Evolutionary conservation across 1,140 invertebrate species (phyloP).

Genomic region (Drosophila navojoa): DNA sequence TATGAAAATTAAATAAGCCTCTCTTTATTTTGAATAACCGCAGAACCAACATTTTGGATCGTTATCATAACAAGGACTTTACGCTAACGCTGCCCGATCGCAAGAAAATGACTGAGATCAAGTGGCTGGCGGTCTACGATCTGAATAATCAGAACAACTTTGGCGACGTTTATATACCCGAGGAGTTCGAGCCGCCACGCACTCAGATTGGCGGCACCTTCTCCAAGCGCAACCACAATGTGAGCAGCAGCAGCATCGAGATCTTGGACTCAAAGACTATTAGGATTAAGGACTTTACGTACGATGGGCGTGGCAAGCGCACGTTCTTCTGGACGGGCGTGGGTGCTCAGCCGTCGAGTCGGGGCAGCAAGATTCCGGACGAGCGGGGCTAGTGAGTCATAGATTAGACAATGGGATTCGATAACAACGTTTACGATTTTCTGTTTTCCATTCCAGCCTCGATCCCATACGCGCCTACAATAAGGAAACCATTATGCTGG

Average conservation of each 20-base stretch:
- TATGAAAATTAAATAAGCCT: no score
- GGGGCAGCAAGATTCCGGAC: conserved; percentile 93
- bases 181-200: conserved; percentile 94
- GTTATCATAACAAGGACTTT: conserved; percentile 94
- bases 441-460: conserved; percentile 85
- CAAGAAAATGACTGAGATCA: conserved; percentile 94
- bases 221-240: conserved; percentile 87
- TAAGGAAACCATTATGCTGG: conserved; percentile 90
- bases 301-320: conserved; percentile 90
- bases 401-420: not conserved
- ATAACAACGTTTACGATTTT: not conserved
- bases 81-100: conserved; percentile 92
- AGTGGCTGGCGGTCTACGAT: conserved; percentile 96
- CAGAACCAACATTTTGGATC: conserved; percentile 93
- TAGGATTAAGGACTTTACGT: conserved; percentile 89
- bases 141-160: conserved; percentile 93
- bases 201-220: conserved; percentile 90
- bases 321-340: conserved; percentile 95
- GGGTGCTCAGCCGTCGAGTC: conserved; percentile 92
- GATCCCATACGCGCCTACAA: conserved; percentile 89
- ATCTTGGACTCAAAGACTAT: conserved; percentile 93
- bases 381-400: conserved; percentile 96
- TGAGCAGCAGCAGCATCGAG: conserved; percentile 89
- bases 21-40: no score
- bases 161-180: conserved; percentile 95